Evolutionary conservation across 1,140 invertebrate species (phyloP), one percentile per base, ranked within the genome.

Genomic region (Augochlora pura): DNA sequence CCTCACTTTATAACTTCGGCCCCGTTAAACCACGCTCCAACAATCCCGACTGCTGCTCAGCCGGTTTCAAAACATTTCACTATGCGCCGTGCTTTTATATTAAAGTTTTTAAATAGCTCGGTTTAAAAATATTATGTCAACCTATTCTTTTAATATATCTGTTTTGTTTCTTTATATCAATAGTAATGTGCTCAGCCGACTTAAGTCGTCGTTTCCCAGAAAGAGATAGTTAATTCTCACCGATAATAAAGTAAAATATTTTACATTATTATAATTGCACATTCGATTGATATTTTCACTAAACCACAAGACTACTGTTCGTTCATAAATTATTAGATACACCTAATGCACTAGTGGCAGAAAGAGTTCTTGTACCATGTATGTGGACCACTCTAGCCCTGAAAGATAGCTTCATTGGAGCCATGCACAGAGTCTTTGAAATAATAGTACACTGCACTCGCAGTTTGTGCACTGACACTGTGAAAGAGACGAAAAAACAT

Each of bases 401-500:
- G 78, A 78, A 67, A 84, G 84, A 80, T 83, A 81, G 73, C 77
- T 84, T 52, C 62, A 76, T 64, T 80, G 73, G 73, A 85, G 77
- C 62, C 81, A 81, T 71, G 49, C 63, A 73, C 68, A 73, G 21
- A 82, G 73, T 85, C 72, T 86, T 88, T 85, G 88, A 77, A 86
- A 74, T 77, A 32, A 63, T 74, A 77, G 74, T 81, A 66, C 72
- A 85, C 39, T 69, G 57, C 69, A 77, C 54, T 82, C 57, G 23
- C 25, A 65, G 67, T 80, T 54, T 77, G 57, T 82, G 78, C 75
- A 84, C 60, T 57, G 60, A 80, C 82, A 89, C 85, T 86, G 83
- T 69, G 83, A 77, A 70, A 88, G 83, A 86, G 82, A 74, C 84
- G 42, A 88, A 88, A n/a, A 52, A 86, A 88, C 82, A 88, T 90